phyloP scores from a whole-genome alignment of 2,797 vertebrate genomes.

The Odontamblyopus rebecca region DNA sequence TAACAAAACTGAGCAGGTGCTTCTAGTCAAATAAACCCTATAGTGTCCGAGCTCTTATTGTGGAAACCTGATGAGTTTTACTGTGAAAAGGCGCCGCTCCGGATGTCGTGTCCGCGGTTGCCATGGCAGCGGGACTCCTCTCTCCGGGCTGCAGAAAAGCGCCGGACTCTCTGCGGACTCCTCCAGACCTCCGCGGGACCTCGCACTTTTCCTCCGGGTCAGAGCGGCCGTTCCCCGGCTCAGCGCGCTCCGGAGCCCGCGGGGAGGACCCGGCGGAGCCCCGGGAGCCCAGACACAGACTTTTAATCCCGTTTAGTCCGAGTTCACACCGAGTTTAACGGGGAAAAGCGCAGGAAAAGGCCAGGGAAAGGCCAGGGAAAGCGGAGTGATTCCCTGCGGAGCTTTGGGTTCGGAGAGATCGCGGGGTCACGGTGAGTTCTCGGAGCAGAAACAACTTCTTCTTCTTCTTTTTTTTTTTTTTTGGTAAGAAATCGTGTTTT shows the following conservation, averaged over 20 bases:
- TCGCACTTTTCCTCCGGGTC: neutral
- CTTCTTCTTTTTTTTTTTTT: no score
- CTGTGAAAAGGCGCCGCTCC: neutral
- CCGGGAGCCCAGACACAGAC: neutral
- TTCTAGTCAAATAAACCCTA: no score
- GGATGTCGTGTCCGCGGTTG: conserved; percentile 2
- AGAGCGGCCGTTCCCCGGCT: neutral
- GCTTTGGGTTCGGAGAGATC: neutral
- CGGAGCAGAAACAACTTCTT: neutral
- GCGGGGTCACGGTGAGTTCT: neutral
- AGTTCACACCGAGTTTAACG: neutral
- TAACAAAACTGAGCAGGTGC: no score
- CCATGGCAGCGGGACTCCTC: conserved; percentile 8
- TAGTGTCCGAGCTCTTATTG: neutral
- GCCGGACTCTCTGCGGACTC: neutral
- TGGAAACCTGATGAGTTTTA: neutral
- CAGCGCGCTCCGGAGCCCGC: neutral
- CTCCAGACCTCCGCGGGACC: neutral
- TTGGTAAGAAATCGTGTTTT: no score
- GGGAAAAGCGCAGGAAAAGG: neutral
- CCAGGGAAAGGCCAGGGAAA: no score
- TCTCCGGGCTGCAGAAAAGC: neutral
- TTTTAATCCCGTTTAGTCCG: neutral
- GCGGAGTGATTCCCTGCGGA: neutral
- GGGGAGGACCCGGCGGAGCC: neutral